Percentiles rank a stretch among this genome's conserved stretches.
These are phyloP conservation scores for Lapara coniferarum DNA, from an alignment of 2,888 invertebrate species.

Conservation along the genomic window DNA sequence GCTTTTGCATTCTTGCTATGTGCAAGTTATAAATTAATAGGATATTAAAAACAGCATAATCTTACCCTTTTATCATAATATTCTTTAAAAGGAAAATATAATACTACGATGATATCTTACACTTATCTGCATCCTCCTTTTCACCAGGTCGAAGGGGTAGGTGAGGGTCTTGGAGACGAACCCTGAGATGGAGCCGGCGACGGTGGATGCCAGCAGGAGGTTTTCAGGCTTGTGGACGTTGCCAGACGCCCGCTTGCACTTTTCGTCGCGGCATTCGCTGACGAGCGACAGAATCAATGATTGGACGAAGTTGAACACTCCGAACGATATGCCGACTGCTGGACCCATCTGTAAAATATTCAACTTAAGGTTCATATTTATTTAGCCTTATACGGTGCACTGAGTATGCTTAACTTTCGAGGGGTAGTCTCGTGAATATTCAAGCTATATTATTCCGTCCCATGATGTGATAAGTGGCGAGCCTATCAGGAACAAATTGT, in stretches of 20 bases:
- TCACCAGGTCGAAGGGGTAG: constrained; percentile 94
- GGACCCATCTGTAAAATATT: constrained; percentile 65
- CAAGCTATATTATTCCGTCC: not conserved
- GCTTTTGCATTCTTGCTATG: too few relatives aligned
- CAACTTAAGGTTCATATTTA: not conserved
- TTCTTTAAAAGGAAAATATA: too few relatives aligned
- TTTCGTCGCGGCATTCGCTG: constrained; percentile 31
- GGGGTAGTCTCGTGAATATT: too few relatives aligned
- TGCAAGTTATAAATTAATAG: too few relatives aligned
- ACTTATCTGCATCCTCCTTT: constrained; percentile 93
- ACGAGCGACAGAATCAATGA: constrained; percentile 48
- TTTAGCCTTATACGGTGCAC: too few relatives aligned
- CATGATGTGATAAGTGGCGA: not conserved
- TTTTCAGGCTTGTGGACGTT: constrained; percentile 48
- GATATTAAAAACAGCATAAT: too few relatives aligned
- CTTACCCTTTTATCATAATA: too few relatives aligned
- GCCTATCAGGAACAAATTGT: not conserved
- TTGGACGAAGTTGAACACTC: constrained; percentile 62
- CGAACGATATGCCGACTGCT: constrained; percentile 66
- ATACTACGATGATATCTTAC: constrained; percentile 60
- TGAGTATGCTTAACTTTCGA: too few relatives aligned
- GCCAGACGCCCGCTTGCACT: constrained; percentile 33
- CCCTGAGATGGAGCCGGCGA: constrained; percentile 89
- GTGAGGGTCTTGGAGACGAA: constrained; percentile 89
- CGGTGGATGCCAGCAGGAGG: constrained; percentile 61